Conservation (phyloP, 2,113 vertebrate genomes). For the Cricetomys ansorgei region DNA sequence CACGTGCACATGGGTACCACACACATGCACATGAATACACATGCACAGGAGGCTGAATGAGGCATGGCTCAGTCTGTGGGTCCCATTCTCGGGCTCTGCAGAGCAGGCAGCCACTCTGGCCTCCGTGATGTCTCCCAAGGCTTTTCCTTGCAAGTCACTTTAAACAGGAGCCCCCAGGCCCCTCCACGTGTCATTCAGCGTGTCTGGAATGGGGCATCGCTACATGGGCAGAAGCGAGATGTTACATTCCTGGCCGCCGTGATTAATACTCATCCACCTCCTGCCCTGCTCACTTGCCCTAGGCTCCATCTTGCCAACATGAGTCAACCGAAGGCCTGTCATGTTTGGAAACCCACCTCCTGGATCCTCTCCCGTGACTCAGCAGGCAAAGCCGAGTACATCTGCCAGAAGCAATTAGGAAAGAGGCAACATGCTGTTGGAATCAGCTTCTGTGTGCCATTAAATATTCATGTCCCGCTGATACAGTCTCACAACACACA, state of each 20-base stretch:
- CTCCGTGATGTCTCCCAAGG: background rate
- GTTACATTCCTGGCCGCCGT: background rate
- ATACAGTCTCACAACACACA: background rate
- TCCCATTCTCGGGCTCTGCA: background rate
- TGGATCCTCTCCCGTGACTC: background rate
- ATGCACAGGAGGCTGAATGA: too few relatives aligned
- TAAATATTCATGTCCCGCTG: background rate
- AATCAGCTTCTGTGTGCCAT: background rate
- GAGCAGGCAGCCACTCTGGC: background rate
- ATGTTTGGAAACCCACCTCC: conserved; percentile 67
- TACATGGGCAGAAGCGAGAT: background rate
- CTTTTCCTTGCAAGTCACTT: background rate
- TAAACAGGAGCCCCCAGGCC: background rate
- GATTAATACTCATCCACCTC: background rate
- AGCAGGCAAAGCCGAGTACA: conserved; percentile 44
- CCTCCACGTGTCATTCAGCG: too few relatives aligned
- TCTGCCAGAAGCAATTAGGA: conserved; percentile 48
- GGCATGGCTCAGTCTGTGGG: background rate
- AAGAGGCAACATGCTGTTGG: conserved; percentile 36
- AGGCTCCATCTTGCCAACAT: fast-evolving
- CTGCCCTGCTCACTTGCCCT: background rate
- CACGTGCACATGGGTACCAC: too few relatives aligned
- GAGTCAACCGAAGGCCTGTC: background rate
- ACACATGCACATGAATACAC: background rate
- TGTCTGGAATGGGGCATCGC: background rate